Conservation (phyloP, 2,113 vertebrate species). For the Madoqua kirkii region DNA sequence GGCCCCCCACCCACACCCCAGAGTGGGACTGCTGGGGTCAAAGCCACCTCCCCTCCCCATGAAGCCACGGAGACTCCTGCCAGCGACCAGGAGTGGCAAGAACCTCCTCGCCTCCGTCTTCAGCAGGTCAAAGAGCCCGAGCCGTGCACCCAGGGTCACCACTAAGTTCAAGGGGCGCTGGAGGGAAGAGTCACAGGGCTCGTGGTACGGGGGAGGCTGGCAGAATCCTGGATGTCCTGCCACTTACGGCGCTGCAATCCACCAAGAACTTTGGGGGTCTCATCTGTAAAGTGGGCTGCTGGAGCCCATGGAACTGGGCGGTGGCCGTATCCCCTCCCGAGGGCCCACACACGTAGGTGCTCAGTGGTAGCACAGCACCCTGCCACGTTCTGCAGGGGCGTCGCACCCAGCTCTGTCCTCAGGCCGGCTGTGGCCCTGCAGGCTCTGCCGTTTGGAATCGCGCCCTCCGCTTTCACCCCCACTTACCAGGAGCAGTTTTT, state of each 20-base stretch:
- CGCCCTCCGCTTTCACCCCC: rapidly evolving
- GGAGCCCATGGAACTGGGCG: rapidly evolving
- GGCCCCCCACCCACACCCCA: neutral
- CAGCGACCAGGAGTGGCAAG: neutral
- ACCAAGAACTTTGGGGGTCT: too few relatives aligned
- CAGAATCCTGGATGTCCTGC: neutral
- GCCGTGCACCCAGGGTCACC: rapidly evolving
- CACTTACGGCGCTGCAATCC: rapidly evolving
- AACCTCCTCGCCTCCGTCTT: rapidly evolving
- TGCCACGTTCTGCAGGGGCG: rapidly evolving
- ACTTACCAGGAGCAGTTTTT: neutral
- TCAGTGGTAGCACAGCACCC: rapidly evolving
- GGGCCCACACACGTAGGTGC: neutral
- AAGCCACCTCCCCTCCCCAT: rapidly evolving
- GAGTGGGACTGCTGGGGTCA: neutral
- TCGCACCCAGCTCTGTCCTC: rapidly evolving
- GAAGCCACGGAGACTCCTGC: neutral
- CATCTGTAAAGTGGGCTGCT: rapidly evolving
- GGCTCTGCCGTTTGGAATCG: neutral
- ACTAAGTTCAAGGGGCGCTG: rapidly evolving
- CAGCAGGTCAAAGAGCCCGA: neutral
- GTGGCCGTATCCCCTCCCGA: rapidly evolving
- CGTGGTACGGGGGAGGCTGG: rapidly evolving
- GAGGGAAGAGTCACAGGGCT: neutral
- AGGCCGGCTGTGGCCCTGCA: rapidly evolving